Conservation (phyloP, 1,140 invertebrate genomes). For the Muscidifurax raptorellus region DNA sequence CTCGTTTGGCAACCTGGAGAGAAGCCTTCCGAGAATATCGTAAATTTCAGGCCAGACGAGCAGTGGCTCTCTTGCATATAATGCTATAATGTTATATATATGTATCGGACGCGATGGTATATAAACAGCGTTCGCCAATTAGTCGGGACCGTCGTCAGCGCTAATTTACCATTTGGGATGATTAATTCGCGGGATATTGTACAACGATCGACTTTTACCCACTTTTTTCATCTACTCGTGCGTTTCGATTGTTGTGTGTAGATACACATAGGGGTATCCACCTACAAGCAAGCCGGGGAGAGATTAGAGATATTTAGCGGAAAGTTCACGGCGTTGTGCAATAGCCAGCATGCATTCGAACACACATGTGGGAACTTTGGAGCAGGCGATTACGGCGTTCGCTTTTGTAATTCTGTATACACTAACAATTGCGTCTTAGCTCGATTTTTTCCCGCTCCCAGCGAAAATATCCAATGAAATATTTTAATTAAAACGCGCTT, state of each 20-base stretch:
- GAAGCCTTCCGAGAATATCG: slow-evolving; percentile 10
- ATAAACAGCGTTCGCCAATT: background rate
- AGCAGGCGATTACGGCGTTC: no score
- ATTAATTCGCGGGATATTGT: background rate
- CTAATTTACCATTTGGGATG: background rate
- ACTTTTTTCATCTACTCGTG: background rate
- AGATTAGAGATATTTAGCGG: no score
- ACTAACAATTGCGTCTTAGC: background rate
- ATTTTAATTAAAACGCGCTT: no score
- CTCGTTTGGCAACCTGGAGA: slow-evolving; percentile 26
- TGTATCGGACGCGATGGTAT: background rate
- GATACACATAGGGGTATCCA: no score
- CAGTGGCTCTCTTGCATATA: background rate
- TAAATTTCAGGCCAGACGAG: slow-evolving; percentile 11
- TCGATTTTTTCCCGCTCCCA: no score
- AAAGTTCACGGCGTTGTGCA: no score
- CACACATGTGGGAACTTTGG: background rate
- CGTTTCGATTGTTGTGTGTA: no score
- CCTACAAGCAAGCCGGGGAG: no score
- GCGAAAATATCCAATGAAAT: no score
- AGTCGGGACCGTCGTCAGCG: background rate
- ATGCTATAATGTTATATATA: background rate
- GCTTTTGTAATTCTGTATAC: background rate
- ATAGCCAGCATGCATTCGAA: no score
- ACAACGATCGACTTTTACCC: no score